Conservation (phyloP, 2,113 vertebrate genomes). For the Myodes glareolus region DNA sequence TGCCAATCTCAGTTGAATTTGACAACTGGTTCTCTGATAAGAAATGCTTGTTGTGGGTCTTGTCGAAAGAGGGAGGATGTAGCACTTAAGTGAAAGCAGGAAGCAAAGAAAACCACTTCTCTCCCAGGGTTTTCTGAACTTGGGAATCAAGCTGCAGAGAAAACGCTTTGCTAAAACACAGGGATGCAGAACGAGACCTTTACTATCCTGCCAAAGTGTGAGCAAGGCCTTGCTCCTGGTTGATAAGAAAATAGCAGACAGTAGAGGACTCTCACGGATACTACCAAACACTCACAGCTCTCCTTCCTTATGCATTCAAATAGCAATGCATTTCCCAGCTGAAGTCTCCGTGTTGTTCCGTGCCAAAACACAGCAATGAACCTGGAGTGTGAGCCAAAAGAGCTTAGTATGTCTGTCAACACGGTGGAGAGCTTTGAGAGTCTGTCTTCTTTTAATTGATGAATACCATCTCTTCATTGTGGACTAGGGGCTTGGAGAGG, state of each 20-base stretch:
- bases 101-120: not conserved
- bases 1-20: constrained; percentile 31
- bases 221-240: not conserved
- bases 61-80: not conserved
- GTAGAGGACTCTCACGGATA: not conserved
- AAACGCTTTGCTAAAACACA: not conserved
- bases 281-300: rapidly evolving
- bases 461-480: not conserved
- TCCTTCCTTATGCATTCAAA: not conserved
- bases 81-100: not conserved
- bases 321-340: not conserved
- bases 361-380: constrained; percentile 30
- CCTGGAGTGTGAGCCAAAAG: constrained; percentile 44
- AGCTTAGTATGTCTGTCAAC: constrained; percentile 34
- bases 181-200: not conserved
- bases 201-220: not conserved
- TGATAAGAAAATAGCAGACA: constrained; percentile 29
- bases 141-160: not conserved
- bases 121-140: not conserved
- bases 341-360: not conserved
- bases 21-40: not conserved
- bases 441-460: not conserved
- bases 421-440: not conserved
- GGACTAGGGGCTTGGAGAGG: not conserved
- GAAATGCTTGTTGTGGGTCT: not conserved